phyloP scores from a whole-genome alignment of 2,113 vertebrate genomes.

The Mormoops blainvillei region DNA sequence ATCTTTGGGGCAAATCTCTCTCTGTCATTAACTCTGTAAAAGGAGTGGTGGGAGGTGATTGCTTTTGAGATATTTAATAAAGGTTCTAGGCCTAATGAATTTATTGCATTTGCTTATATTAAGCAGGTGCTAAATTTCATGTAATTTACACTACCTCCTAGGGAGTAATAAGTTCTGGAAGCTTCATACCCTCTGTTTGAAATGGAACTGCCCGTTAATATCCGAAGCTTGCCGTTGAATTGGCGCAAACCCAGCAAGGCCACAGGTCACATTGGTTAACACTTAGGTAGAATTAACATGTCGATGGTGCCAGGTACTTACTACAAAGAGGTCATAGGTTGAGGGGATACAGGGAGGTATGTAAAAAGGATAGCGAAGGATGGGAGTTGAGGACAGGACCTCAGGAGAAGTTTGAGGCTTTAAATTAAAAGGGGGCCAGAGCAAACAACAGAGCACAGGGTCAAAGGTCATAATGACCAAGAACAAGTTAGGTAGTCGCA shows the following conservation, averaged over 20 bases:
- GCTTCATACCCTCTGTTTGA: background rate
- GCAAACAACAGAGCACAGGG: background rate
- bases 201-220: background rate
- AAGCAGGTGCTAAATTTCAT: background rate
- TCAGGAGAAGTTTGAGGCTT: background rate
- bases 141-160: background rate
- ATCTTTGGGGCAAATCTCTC: background rate
- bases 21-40: background rate
- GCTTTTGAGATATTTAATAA: background rate
- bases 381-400: background rate
- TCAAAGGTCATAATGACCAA: background rate
- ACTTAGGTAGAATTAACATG: background rate
- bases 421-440: background rate
- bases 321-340: background rate
- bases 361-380: background rate
- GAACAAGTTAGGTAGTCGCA: background rate
- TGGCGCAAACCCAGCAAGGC: background rate
- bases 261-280: background rate
- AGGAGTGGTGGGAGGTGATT: background rate
- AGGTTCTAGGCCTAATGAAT: background rate
- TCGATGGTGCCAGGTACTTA: background rate
- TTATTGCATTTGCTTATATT: slow-evolving; percentile 10
- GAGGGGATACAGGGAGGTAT: background rate
- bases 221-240: background rate
- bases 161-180: background rate